Base-by-base conservation (phyloP, 2,888 invertebrate genomes). In the Panzeria rudis region DNA sequence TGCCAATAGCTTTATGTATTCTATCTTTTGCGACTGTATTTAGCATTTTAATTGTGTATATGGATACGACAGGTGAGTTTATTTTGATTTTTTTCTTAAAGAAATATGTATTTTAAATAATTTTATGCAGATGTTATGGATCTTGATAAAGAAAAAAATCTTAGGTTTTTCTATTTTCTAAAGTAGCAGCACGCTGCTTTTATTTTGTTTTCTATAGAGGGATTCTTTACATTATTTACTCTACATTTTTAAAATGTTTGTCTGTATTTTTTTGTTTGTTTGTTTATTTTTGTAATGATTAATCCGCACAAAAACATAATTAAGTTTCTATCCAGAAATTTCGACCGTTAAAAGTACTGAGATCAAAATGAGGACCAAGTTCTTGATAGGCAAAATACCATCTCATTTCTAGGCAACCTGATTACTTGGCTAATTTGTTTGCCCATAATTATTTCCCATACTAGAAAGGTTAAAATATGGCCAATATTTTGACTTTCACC, bases 11-110 rank as follows among this genome's bases (percentile, higher is more conserved):
- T 62, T 93, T 96, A 86, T 97, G 96, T 93, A 94, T 96, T 87
- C 93, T 96, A 85, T 96, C 96, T 11, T 97, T 97, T 93, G 96
- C 96, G 81, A 95, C 96, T 38, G 96, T 96, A 38, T 96, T 96
- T 95, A 95, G 96, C 13, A 94, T 96, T 89, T 93, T 97, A 87
- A 94, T 96, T 59, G 94, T 96, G 87, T 96, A 96, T 92, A 96
- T 96, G 95, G 96, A 96, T 91, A 96, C 95, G 88, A 95, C 95
- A 93, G 96, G 96, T 96, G 92, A 94, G 91, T 89, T 71, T 44
- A 13, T 11, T 73, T 68, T 68, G n/a, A 23, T 41, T 38, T 20
- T 64, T 38, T 66, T 59, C 41, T 17, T 23, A 38, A n/a, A 11
- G n/a, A 41, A 44, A 8, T 9, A 29, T 29, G 11, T 23, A n/a